Percentiles rank a stretch among this genome's conserved stretches.
Evolutionary conservation across 2,113 vertebrate genomes (phyloP).

Genomic region (Cyanistes caeruleus): DNA sequence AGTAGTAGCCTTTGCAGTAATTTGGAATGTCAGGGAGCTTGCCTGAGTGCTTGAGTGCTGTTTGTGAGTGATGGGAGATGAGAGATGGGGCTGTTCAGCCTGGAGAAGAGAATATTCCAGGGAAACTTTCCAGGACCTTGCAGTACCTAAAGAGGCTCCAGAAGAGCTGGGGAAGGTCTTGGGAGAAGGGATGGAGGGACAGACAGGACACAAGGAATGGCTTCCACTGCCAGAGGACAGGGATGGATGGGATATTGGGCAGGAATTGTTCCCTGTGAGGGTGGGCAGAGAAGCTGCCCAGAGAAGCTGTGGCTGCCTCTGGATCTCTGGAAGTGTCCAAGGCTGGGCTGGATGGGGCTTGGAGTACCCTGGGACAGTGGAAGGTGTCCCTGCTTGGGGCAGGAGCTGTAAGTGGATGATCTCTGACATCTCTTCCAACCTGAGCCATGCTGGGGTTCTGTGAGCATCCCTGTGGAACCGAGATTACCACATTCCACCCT

Average conservation of each 20-base stretch:
- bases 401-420: neutral
- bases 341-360: accelerated
- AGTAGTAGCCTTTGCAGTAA: neutral
- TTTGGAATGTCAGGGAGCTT: neutral
- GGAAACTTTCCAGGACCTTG: neutral
- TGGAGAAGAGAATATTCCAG: neutral
- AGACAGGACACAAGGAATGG: neutral
- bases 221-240: neutral
- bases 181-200: neutral
- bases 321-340: neutral
- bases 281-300: neutral
- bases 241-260: accelerated
- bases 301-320: neutral
- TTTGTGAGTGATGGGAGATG: neutral
- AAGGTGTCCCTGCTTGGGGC: accelerated
- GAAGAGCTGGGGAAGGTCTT: neutral
- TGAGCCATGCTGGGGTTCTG: neutral
- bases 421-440: neutral
- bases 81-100: neutral
- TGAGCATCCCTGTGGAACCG: neutral
- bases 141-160: neutral
- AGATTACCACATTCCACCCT: neutral
- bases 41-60: neutral
- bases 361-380: accelerated
- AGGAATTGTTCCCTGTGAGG: neutral